A percentile compares a stretch with the other conserved stretches of the same genome.
Evolutionary conservation across 2,888 invertebrate genomes (phyloP).

Genomic region (Aporophyla lueneburgensis): DNA sequence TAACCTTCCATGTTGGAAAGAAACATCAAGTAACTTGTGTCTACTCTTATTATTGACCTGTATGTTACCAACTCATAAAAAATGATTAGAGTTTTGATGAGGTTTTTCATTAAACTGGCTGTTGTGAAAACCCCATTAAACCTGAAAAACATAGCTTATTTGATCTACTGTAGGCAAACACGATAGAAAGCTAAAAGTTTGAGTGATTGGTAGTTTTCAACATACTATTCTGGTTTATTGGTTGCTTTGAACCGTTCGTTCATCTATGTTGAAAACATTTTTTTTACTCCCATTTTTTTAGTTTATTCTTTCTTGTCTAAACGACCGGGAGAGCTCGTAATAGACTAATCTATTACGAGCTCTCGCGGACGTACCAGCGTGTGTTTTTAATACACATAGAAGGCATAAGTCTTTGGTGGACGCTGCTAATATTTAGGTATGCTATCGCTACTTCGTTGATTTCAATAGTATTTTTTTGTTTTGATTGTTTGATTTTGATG

Average conservation of each 20-base stretch:
- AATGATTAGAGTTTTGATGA: background rate
- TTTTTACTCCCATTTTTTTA: no score
- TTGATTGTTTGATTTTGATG: no score
- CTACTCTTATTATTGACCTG: background rate
- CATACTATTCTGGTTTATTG: constrained; percentile 21
- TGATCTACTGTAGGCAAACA: background rate
- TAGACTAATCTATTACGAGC: no score
- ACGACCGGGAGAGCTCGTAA: no score
- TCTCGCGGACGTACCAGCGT: no score
- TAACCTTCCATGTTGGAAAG: background rate
- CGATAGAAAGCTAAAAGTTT: background rate
- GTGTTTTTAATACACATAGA: no score
- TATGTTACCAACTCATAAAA: background rate
- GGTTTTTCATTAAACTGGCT: background rate
- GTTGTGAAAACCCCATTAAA: background rate
- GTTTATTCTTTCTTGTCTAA: no score
- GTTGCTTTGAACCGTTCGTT: constrained; percentile 12
- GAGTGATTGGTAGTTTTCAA: constrained; percentile 14
- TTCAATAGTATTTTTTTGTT: no score
- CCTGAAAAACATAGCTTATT: background rate
- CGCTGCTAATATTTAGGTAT: no score
- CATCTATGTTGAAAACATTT: constrained; percentile 16
- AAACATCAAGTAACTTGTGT: background rate
- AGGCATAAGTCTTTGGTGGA: no score
- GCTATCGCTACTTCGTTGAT: no score